These are phyloP conservation scores for Phoxinus dragarum DNA, from an alignment of 2,797 vertebrate genomes.

Conservation along the genomic window DNA sequence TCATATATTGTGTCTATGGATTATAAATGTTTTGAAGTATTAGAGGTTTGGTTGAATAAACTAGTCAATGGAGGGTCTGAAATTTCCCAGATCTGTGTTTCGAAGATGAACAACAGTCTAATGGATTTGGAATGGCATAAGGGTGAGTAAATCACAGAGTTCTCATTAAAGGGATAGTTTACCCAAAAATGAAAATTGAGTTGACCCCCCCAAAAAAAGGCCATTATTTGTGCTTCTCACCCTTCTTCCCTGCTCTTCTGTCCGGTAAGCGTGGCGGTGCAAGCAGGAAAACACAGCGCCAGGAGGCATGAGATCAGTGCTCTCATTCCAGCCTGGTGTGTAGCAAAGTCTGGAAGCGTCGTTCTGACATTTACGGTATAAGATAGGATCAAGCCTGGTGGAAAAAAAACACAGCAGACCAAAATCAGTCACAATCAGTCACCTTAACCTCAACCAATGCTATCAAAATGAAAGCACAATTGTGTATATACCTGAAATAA, in stretches of 20 bases:
- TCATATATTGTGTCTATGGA: neutral
- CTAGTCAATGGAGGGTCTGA: neutral
- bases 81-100: neutral
- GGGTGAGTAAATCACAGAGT: neutral
- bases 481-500: neutral
- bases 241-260: slow-evolving; percentile 88
- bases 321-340: slow-evolving; percentile 88
- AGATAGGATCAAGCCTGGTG: slow-evolving; percentile 83
- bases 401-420: neutral
- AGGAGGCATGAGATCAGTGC: slow-evolving; percentile 85
- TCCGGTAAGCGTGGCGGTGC: slow-evolving; percentile 87
- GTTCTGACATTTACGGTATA: slow-evolving; percentile 89
- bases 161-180: too few relatives aligned
- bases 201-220: neutral
- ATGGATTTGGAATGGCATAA: neutral
- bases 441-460: neutral
- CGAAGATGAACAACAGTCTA: neutral
- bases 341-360: slow-evolving; percentile 88
- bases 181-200: too few relatives aligned
- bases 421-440: neutral
- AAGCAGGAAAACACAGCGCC: slow-evolving; percentile 89
- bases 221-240: slow-evolving; percentile 67
- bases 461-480: neutral
- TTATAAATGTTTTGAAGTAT: neutral
- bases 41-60: neutral